phyloP scores from a whole-genome alignment of 1,140 invertebrate species.

The Pseudomyrmex flavicornis region DNA sequence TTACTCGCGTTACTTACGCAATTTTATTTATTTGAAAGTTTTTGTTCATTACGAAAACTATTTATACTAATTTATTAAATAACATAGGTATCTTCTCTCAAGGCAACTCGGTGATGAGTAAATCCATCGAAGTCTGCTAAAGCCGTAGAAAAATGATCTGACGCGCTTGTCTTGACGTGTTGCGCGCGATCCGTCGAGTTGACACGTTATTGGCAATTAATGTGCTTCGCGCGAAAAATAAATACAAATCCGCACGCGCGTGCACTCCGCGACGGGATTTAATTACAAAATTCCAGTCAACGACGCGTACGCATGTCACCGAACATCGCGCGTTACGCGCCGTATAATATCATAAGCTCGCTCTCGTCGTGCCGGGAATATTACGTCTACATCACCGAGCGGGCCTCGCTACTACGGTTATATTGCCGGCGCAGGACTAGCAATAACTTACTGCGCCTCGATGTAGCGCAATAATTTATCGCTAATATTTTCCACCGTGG shows the following conservation, averaged over 20 bases:
- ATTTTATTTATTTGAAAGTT: neutral
- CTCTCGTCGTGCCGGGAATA: constrained; percentile 65
- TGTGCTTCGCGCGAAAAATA: constrained; percentile 31
- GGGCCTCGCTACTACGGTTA: constrained; percentile 57
- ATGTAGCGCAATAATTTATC: constrained; percentile 73
- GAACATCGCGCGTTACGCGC: constrained; percentile 44
- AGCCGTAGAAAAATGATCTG: constrained; percentile 3
- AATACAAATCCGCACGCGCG: constrained; percentile 27
- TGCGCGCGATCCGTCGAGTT: constrained; percentile 7
- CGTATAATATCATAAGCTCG: constrained; percentile 35
- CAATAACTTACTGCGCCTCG: constrained; percentile 70
- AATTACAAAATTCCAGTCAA: constrained; percentile 68
- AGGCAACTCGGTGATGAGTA: neutral
- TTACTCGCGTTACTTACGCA: neutral
- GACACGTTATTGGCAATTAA: constrained; percentile 51
- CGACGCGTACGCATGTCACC: neutral
- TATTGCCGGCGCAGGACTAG: constrained; percentile 64
- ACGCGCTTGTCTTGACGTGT: constrained; percentile 1
- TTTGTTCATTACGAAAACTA: neutral
- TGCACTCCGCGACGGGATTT: constrained; percentile 44
- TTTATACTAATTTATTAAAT: constrained; percentile 3
- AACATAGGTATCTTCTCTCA: neutral
- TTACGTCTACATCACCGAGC: constrained; percentile 69
- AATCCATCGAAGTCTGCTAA: neutral
- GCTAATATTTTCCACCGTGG: constrained; percentile 70